These are phyloP conservation scores for Archips xylosteana DNA, from an alignment of 2,888 invertebrate genomes.

Conservation along the genomic window DNA sequence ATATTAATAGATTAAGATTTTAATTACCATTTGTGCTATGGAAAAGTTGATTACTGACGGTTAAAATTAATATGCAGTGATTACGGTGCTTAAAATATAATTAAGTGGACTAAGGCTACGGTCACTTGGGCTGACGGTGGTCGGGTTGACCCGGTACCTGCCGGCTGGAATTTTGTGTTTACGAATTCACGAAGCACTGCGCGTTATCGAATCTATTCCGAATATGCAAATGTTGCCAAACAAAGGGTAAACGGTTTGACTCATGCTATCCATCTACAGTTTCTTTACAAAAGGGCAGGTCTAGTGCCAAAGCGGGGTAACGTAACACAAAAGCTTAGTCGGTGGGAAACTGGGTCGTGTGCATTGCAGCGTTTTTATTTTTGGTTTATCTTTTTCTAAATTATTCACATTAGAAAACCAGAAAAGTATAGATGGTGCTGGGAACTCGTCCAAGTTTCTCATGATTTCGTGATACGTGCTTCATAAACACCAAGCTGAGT, in stretches of 20 bases:
- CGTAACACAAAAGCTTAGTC: background rate
- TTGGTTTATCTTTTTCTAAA: too few relatives aligned
- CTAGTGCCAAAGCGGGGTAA: background rate
- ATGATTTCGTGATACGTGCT: too few relatives aligned
- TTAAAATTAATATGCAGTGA: constrained; percentile 37
- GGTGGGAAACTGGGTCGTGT: background rate
- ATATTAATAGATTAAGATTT: constrained; percentile 42
- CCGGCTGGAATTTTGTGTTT: constrained; percentile 27
- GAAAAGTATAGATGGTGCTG: too few relatives aligned
- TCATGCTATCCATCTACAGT: constrained; percentile 15
- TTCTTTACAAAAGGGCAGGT: background rate
- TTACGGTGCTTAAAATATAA: constrained; percentile 39
- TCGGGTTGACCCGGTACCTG: constrained; percentile 19
- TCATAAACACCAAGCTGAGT: too few relatives aligned
- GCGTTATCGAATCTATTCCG: constrained; percentile 35
- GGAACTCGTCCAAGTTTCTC: too few relatives aligned
- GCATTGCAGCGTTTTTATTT: background rate
- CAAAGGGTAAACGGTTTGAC: constrained; percentile 37
- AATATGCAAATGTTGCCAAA: constrained; percentile 37
- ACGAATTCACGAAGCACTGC: constrained; percentile 23
- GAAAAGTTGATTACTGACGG: constrained; percentile 36
- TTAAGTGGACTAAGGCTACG: constrained; percentile 15
- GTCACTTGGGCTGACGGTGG: background rate
- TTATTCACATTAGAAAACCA: too few relatives aligned
- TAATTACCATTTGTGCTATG: constrained; percentile 33